phyloP scores from a whole-genome alignment of 1,140 invertebrate species.

The Papilio helenus region DNA sequence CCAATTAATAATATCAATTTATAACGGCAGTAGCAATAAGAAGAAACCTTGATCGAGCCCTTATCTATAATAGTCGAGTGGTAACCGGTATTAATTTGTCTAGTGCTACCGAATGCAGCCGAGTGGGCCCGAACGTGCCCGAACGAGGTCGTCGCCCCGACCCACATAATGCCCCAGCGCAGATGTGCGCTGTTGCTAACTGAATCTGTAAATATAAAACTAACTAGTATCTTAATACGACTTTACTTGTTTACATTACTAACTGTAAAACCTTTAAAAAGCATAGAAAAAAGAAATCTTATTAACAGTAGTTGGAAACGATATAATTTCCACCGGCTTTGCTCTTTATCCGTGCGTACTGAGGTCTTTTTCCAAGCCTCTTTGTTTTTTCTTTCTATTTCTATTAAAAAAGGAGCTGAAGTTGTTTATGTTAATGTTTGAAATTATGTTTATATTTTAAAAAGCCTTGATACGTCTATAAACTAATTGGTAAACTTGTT shows the following conservation, averaged over 20 bases:
- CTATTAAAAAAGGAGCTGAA: too few species aligned
- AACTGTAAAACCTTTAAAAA: background rate
- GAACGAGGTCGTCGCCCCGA: slow-evolving; percentile 18
- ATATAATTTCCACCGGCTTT: too few species aligned
- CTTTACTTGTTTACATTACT: background rate
- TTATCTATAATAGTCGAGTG: slow-evolving; percentile 17
- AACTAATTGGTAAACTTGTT: too few species aligned
- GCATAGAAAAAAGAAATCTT: background rate
- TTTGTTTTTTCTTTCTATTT: too few species aligned
- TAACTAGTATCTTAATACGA: background rate
- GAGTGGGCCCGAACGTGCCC: background rate
- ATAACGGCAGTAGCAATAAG: slow-evolving; percentile 18
- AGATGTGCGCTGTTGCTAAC: slow-evolving; percentile 32
- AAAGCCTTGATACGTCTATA: too few species aligned
- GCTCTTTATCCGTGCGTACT: too few species aligned
- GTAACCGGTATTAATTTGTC: slow-evolving; percentile 19
- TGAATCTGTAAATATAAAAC: slow-evolving; percentile 30
- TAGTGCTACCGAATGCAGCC: background rate
- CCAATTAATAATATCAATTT: slow-evolving; percentile 6
- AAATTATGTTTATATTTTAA: too few species aligned
- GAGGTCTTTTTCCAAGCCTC: too few species aligned
- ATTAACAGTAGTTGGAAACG: too few species aligned
- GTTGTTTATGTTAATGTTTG: too few species aligned
- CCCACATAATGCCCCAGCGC: slow-evolving; percentile 30
- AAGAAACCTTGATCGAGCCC: slow-evolving; percentile 33